phyloP scores from a whole-genome alignment of 1,140 invertebrate species.

The Melanaphis sacchari region DNA sequence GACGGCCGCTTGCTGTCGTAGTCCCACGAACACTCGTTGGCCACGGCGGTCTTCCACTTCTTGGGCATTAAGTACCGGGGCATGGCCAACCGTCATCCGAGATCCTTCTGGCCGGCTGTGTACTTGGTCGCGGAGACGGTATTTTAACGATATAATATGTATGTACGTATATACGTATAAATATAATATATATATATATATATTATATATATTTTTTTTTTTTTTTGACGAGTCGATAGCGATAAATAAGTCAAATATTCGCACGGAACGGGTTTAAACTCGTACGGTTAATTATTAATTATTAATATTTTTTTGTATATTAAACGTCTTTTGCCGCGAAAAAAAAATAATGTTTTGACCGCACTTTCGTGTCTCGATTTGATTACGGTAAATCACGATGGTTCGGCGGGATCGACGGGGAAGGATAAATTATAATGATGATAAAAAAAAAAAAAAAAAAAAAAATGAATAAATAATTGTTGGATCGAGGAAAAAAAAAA shows the following conservation, averaged over 20 bases:
- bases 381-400: not conserved
- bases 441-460: not conserved
- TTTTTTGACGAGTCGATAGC: not conserved
- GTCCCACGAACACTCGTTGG: constrained; percentile 69
- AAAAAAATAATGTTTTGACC: not conserved
- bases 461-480: not conserved
- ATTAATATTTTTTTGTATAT: not conserved
- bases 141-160: not conserved
- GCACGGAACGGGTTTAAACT: not conserved
- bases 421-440: not conserved
- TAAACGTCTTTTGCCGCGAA: not conserved
- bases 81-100: constrained; percentile 59
- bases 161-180: no score
- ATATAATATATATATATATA: no score
- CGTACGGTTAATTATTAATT: not conserved
- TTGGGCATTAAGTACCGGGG: constrained; percentile 75
- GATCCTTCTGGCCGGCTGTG: not conserved
- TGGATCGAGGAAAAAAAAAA: not conserved
- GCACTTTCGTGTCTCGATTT: not conserved
- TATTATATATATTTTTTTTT: no score
- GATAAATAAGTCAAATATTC: not conserved
- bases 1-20: constrained; percentile 36
- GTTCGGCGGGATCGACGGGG: not conserved
- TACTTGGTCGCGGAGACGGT: not conserved
- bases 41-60: constrained; percentile 86